Conservation (phyloP, 2,797 vertebrate species). For the Rhabdophis nuchalis region DNA sequence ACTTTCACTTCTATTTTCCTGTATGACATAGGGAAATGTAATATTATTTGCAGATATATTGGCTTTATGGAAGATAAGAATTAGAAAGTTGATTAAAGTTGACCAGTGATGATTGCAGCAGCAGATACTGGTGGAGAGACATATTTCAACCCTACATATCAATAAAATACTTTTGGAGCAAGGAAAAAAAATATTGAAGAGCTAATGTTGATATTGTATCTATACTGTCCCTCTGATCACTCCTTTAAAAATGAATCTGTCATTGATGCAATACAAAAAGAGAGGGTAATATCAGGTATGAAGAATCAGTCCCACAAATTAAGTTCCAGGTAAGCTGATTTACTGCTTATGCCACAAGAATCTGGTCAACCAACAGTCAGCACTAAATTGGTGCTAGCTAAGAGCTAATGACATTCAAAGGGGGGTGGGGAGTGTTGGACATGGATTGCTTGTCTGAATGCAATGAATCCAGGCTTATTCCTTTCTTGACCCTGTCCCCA, state of each 20-base stretch:
- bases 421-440: fast-evolving
- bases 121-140: not conserved
- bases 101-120: not conserved
- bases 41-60: not conserved
- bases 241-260: no score
- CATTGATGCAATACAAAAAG: not conserved
- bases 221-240: not conserved
- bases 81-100: not conserved
- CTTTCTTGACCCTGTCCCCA: not conserved
- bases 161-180: not conserved
- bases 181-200: not conserved
- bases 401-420: not conserved
- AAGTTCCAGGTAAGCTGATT: not conserved
- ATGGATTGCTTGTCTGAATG: not conserved
- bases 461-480: not conserved
- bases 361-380: not conserved
- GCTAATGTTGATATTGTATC: not conserved
- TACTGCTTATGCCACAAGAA: not conserved
- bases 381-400: not conserved
- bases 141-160: not conserved
- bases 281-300: not conserved
- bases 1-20: not conserved
- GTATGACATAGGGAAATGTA: not conserved
- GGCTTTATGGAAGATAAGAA: not conserved
- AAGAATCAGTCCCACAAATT: not conserved